Percentiles rank a stretch among this genome's conserved stretches.
phyloP scores from a whole-genome alignment of 2,113 vertebrate genomes.

The Odontophorus gujanensis region DNA sequence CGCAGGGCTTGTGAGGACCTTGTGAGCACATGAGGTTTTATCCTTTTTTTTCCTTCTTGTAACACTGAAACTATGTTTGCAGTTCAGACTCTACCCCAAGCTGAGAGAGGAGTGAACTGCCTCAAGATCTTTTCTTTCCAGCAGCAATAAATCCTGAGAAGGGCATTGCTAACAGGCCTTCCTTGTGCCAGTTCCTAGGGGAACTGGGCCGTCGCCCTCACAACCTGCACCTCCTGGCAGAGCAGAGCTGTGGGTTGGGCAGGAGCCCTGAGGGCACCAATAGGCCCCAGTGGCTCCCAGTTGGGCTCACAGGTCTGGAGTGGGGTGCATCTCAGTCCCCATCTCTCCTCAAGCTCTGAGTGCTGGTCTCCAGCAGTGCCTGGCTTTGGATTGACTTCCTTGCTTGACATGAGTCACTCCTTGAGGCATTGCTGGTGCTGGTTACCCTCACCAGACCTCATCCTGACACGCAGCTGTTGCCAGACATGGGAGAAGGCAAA shows the following conservation, averaged over 20 bases:
- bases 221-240: not conserved
- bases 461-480: not conserved
- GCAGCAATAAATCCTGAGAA: not conserved
- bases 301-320: not conserved
- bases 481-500: not conserved
- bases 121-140: not conserved
- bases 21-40: not conserved
- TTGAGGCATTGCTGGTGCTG: not conserved
- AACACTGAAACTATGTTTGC: not conserved
- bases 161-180: not conserved
- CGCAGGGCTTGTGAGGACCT: not conserved
- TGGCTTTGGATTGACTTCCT: not conserved
- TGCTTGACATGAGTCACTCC: no score
- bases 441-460: not conserved
- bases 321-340: not conserved
- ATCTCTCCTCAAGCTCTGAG: not conserved
- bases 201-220: not conserved
- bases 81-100: not conserved
- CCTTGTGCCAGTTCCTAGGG: not conserved
- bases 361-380: not conserved
- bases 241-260: not conserved
- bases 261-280: not conserved
- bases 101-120: accelerated
- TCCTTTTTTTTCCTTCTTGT: accelerated
- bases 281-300: not conserved